Evolutionary conservation across 1,140 invertebrate species (phyloP).

Genomic region (Piezodorus guildinii): DNA sequence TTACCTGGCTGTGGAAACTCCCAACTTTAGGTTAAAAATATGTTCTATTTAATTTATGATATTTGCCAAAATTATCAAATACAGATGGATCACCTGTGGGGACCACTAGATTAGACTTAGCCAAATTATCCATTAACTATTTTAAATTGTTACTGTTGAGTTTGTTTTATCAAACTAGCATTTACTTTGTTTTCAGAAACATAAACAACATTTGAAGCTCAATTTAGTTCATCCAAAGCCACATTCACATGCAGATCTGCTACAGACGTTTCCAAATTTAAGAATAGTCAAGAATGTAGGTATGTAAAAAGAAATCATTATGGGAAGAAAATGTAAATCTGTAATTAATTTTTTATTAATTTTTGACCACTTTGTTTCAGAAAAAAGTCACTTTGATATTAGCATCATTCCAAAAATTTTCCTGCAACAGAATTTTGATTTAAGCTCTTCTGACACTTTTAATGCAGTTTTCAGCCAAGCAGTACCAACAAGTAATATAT

Average conservation of each 20-base stretch:
- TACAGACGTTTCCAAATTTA: constrained; percentile 39
- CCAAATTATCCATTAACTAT: no score
- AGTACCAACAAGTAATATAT: background rate
- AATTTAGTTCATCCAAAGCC: constrained; percentile 33
- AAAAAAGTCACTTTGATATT: constrained; percentile 39
- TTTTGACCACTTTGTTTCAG: constrained; percentile 6
- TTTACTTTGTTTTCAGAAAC: constrained; percentile 33
- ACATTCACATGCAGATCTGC: constrained; percentile 35
- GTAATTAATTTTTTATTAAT: background rate
- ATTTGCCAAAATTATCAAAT: no score
- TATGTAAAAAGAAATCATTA: constrained; percentile 24
- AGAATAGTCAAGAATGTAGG: constrained; percentile 37
- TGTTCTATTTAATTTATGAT: no score
- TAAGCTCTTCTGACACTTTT: constrained; percentile 74
- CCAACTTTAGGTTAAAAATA: no score
- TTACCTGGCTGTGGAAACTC: no score
- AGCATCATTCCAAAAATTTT: constrained; percentile 76
- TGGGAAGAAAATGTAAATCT: background rate
- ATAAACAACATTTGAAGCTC: constrained; percentile 38
- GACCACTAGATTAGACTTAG: no score
- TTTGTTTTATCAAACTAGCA: no score
- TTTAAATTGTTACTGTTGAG: no score
- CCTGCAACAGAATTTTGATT: constrained; percentile 65
- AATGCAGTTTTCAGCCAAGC: constrained; percentile 46
- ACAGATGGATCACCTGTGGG: no score